phyloP scores from a whole-genome alignment of 2,113 vertebrate species.

The Symphodus melops region DNA sequence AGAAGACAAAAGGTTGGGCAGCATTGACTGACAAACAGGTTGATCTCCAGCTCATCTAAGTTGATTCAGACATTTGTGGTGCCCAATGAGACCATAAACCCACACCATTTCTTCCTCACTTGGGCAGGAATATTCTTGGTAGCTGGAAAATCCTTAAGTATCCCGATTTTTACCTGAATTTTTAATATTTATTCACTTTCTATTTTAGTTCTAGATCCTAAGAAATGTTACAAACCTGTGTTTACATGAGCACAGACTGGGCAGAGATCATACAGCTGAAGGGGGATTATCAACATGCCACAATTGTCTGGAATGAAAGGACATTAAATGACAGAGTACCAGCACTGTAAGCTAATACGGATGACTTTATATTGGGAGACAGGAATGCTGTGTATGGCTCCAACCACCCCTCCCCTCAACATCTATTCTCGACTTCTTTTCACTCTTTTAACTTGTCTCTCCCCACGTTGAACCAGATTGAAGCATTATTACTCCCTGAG shows the following conservation, averaged over 20 bases:
- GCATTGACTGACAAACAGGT: neutral
- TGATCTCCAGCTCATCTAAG: no score
- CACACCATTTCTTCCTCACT: no score
- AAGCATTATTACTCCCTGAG: neutral
- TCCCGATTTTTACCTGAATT: neutral
- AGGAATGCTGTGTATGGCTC: constrained; percentile 1
- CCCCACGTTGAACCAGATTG: neutral
- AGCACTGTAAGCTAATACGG: neutral
- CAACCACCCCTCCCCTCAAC: neutral
- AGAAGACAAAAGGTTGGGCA: neutral
- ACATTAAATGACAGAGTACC: constrained; percentile 19
- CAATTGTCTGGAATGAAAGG: constrained; percentile 24
- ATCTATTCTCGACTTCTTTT: neutral
- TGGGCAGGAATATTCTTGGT: no score
- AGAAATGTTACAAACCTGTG: constrained; percentile 14
- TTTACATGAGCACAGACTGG: constrained; percentile 18
- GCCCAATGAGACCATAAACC: no score
- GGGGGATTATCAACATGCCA: constrained; percentile 35
- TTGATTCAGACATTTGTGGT: no score
- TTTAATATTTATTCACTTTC: neutral
- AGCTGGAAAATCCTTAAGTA: no score
- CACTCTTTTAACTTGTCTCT: neutral
- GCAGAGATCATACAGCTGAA: constrained; percentile 29
- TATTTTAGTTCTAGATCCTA: neutral
- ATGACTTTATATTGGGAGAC: constrained; percentile 6